Base-by-base conservation (phyloP, 2,113 vertebrate genomes). In the Haplochromis vanheusdeni region DNA sequence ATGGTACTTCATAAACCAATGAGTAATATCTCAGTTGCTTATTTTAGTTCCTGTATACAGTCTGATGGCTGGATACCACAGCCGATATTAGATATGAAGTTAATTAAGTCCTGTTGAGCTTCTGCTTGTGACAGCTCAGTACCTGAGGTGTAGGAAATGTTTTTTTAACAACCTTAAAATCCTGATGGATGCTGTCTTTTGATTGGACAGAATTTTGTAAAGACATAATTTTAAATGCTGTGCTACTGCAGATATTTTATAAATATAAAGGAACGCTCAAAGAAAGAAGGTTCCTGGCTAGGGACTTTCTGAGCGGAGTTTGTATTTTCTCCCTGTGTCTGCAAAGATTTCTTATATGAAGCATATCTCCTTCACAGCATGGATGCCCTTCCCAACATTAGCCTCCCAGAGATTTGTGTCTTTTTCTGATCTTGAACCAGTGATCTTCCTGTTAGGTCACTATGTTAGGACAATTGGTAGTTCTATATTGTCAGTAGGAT, bases 91-190 rank as follows among this genome's bases (percentile, higher is more conserved):
- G n/a, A 40, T 40, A 68, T 23, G n/a, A 40, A 40, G 35, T 68
- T 68, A 9, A 68, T 23, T 68, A 68, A 14, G 35, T 68, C 35
- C 11, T 0, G 12, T 23, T 68, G 35, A 68, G 35, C n/a, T 40
- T 68, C 37, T 68, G n/a, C 35, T 68, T 68, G 35, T 40, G 62
- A 40, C 33, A 68, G 33, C 33, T 21, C 60, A 65, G 33, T 37
- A 5, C 19, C 62, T 68, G 0, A 68, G 60, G n/a, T 68, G 62
- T 68, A 40, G 62, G 35, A 40, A 40, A 21, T 14, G 0, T 0
- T 68, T 68, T 65, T 65, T 35, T 65, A 65, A 65, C 31, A 7
- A 65, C 60, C 31, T 19, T 68, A 68, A 68, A 68, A 68, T 68
- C 35, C 11, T 68, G 62, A 68, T 9, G 35, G 35, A 68, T 68